These are phyloP conservation scores for Lasius fuliginosus DNA, from an alignment of 2,888 invertebrate species.

Conservation along the genomic window DNA sequence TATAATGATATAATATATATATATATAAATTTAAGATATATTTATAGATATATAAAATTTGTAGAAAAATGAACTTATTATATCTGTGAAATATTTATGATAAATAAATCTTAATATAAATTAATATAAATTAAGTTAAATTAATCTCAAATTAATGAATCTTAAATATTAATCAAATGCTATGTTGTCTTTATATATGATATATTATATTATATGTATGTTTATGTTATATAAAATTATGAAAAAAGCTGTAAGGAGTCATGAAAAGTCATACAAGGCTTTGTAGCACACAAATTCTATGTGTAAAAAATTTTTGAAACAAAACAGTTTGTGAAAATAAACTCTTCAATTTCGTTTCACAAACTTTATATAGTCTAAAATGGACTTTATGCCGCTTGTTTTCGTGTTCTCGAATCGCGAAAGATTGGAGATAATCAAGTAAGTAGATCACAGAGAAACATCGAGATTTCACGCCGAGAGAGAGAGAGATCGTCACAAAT, in stretches of 20 bases:
- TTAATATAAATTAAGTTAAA: not conserved
- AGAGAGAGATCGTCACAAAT: not conserved
- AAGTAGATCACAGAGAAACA: not conserved
- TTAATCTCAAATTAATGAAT: not conserved
- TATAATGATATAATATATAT: too few species aligned
- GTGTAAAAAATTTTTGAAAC: not conserved
- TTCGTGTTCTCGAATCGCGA: not conserved
- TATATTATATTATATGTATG: not conserved
- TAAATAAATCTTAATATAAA: not conserved
- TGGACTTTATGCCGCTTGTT: not conserved
- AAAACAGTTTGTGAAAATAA: not conserved
- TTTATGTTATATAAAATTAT: not conserved
- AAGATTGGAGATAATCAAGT: not conserved
- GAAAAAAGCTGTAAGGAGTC: not conserved
- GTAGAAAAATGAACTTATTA: not conserved
- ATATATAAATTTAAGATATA: too few species aligned
- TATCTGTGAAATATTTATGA: not conserved
- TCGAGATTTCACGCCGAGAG: not conserved
- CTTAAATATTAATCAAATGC: not conserved
- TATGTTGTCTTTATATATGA: not conserved
- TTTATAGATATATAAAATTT: not conserved
- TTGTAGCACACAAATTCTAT: not conserved
- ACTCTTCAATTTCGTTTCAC: not conserved
- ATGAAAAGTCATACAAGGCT: not conserved
- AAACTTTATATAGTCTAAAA: conserved; percentile 9